These are phyloP conservation scores for Thaleichthys pacificus DNA, from an alignment of 2,797 vertebrate genomes.

Conservation along the genomic window DNA sequence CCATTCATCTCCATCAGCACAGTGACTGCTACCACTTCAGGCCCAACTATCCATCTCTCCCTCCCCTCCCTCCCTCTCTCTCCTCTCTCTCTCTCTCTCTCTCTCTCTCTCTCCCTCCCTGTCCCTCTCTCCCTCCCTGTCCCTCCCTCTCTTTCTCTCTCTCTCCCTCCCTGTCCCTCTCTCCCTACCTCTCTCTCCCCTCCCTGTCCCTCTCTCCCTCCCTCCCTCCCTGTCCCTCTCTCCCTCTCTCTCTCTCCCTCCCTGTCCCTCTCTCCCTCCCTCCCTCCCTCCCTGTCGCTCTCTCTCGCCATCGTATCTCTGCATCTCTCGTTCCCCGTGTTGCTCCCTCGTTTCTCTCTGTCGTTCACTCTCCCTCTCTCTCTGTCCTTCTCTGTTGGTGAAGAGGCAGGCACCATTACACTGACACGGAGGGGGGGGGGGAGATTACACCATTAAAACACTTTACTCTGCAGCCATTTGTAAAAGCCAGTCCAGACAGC, in stretches of 20 bases:
- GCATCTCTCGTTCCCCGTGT: slow-evolving; percentile 8
- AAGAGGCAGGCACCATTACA: slow-evolving; percentile 39
- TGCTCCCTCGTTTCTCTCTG: slow-evolving; percentile 54
- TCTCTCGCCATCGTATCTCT: slow-evolving; percentile 46
- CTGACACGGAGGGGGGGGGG: slow-evolving; percentile 27
- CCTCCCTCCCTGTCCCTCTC: not conserved
- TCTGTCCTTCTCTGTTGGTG: slow-evolving; percentile 49
- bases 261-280: not conserved
- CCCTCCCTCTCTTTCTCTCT: not conserved
- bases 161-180: rapidly evolving
- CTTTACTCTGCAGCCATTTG: slow-evolving; percentile 38
- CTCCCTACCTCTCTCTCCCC: not conserved
- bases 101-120: not conserved
- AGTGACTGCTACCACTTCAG: not conserved
- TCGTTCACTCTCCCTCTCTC: slow-evolving; percentile 14
- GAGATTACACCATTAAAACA: slow-evolving; percentile 24
- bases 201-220: not conserved
- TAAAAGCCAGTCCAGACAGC: slow-evolving; percentile 28
- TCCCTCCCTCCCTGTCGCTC: not conserved
- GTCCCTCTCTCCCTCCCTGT: not conserved
- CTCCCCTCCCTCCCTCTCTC: not conserved
- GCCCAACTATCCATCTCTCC: not conserved
- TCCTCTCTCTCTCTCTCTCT: not conserved
- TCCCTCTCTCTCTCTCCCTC: not conserved
- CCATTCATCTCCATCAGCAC: not conserved